Evolutionary conservation across 2,797 vertebrate genomes (phyloP).

Genomic region (Periophthalmus magnuspinnatus): DNA sequence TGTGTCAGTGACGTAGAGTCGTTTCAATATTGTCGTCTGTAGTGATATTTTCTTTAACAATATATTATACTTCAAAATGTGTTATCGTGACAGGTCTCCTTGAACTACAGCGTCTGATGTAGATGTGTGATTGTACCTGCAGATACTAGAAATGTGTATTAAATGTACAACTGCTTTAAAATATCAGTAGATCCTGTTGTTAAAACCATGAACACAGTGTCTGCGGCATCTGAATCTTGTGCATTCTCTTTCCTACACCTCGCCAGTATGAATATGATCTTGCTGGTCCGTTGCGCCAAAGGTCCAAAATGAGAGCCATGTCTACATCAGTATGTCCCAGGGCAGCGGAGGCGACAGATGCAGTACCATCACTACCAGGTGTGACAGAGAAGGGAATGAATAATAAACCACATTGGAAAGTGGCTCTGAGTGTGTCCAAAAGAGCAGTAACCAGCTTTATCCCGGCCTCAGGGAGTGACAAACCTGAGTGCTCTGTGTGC

Average conservation of each 20-base stretch:
- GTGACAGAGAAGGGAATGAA: background rate
- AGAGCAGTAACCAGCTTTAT: background rate
- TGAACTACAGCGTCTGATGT: no score
- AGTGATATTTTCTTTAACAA: no score
- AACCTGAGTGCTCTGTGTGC: background rate
- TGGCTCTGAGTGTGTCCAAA: background rate
- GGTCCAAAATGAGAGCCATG: background rate
- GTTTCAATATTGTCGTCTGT: no score
- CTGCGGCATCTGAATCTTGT: no score
- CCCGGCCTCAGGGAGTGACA: background rate
- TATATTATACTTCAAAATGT: no score
- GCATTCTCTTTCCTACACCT: background rate
- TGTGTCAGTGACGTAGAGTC: no score
- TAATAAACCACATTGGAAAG: background rate
- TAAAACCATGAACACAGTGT: no score
- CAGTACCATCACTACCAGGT: background rate
- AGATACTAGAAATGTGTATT: no score
- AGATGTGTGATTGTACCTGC: no score
- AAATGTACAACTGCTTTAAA: no score
- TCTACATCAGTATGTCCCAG: background rate
- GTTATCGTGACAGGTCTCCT: no score
- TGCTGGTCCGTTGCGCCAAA: background rate
- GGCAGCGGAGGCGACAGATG: background rate
- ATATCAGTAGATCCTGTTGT: no score
- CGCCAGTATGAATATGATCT: background rate